These are phyloP conservation scores for Caenorhabditis drosophilae DNA, from an alignment of 2,888 invertebrate species.

Conservation along the genomic window DNA sequence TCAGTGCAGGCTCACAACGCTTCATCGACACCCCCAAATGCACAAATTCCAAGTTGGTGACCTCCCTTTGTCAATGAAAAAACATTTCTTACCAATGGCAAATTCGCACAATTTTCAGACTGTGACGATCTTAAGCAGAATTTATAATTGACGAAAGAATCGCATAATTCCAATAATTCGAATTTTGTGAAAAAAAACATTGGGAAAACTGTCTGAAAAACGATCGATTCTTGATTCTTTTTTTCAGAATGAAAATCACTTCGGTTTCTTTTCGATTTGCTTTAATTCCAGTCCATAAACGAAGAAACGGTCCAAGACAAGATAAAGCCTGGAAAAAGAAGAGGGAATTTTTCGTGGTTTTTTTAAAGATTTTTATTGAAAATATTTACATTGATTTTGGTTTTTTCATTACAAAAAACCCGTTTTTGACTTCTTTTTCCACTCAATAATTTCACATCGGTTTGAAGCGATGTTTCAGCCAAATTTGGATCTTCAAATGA, in stretches of 20 bases:
- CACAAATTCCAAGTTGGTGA: no score
- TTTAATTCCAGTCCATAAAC: conserved; percentile 37
- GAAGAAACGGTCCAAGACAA: conserved; percentile 29
- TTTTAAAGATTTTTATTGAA: no score
- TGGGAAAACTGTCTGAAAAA: conserved; percentile 34
- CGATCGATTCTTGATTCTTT: not conserved
- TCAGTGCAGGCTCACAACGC: no score
- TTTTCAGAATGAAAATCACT: conserved; percentile 4
- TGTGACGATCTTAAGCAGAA: conserved; percentile 8
- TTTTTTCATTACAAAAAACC: conserved; percentile 15
- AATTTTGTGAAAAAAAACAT: conserved; percentile 33
- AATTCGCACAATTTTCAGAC: not conserved
- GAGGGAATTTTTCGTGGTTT: no score
- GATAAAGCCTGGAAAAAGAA: conserved; percentile 21
- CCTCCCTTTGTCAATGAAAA: not conserved
- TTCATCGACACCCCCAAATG: no score
- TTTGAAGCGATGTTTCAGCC: conserved; percentile 7
- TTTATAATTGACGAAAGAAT: conserved; percentile 29
- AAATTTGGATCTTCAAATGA: not conserved
- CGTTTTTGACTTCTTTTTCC: no score
- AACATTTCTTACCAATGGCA: not conserved
- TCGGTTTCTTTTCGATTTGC: conserved; percentile 34
- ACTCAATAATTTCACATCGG: no score
- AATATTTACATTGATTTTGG: conserved; percentile 7
- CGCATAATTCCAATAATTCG: conserved; percentile 35